Evolutionary conservation across 2,888 invertebrate species (phyloP).

Genomic region (Andrena camellia): DNA sequence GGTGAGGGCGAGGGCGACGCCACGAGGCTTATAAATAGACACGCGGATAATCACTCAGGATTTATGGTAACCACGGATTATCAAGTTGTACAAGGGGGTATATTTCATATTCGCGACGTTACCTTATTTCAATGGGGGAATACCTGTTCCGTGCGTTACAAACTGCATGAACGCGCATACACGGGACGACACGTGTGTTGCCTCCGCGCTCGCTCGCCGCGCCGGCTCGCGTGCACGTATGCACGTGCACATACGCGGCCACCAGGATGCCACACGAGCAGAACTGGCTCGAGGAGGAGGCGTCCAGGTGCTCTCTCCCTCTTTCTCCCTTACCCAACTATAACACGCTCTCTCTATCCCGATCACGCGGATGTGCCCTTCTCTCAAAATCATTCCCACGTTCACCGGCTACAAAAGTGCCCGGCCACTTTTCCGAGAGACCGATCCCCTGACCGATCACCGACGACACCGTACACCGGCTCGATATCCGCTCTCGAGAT

Average conservation of each 20-base stretch:
- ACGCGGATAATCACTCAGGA: constrained; percentile 85
- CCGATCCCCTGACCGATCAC: constrained; percentile 74
- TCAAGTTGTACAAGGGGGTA: constrained; percentile 85
- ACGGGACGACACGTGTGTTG: constrained; percentile 70
- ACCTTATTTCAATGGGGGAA: constrained; percentile 84
- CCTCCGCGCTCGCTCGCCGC: constrained; percentile 35
- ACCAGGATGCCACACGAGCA: constrained; percentile 57
- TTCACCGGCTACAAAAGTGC: constrained; percentile 70
- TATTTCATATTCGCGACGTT: constrained; percentile 85
- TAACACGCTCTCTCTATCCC: constrained; percentile 25
- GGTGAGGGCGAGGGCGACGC: constrained; percentile 70
- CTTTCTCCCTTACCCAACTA: constrained; percentile 39
- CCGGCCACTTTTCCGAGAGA: constrained; percentile 74
- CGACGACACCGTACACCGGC: constrained; percentile 72
- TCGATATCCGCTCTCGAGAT: constrained; percentile 74
- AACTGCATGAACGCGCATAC: constrained; percentile 74
- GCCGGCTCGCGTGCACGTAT: background rate
- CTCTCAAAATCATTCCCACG: constrained; percentile 78
- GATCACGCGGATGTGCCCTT: constrained; percentile 53
- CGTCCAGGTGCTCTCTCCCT: constrained; percentile 66
- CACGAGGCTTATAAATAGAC: constrained; percentile 84
- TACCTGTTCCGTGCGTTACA: constrained; percentile 81
- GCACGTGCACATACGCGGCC: constrained; percentile 41
- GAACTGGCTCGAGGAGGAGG: constrained; percentile 70
- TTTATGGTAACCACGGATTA: constrained; percentile 85